Evolutionary conservation across 2,888 invertebrate species (phyloP), one percentile per base, ranked within the genome.

Genomic region (Athetis lepigone): DNA sequence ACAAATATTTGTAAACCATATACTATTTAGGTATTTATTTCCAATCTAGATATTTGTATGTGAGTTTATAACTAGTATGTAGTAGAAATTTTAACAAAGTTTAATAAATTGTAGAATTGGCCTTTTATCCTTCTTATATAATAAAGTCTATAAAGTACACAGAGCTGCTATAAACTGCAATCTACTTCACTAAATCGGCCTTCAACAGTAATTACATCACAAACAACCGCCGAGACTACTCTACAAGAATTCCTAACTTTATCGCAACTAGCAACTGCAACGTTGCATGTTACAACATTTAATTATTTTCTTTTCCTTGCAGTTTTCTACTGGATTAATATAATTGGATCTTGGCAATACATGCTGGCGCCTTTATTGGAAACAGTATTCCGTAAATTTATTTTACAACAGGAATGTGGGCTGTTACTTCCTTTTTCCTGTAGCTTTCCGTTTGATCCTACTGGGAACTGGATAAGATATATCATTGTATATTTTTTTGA

Each of bases 321-420:
- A 90, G 88, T 84, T 13, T 86, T 85, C 57, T 87, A 87, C 72
- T 86, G 86, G 85, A 77, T 83, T 59, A 82, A 80, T 55, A 75
- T 85, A 27, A 33, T 86, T n/a, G 83, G 86, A 9, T 55, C 86
- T 0, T 85, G 83, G 83, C 86, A 85, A 62, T 88, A 88, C 51
- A 72, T 87, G 4, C 40, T 85, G 4, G 72, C 77, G 0, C 87
- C 89, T 29, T 55, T 90, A 52, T 50, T 85, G 27, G 75, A 84
- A 36, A 85, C 85, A 0, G 21, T 88, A 13, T 72, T 82, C 57
- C 80, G 83, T n/a, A 83, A 58, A 74, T 82, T 62, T 58, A 62
- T 88, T 29, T 70, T 87, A 37, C 75, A 82, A n/a, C 79, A 89
- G 60, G 82, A 88, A 21, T 71, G 60, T 36, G 81, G 79, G 23